Evolutionary conservation across 2,113 vertebrate species (phyloP), one percentile per base, ranked within the genome.

Genomic region (Hippolais icterina): DNA sequence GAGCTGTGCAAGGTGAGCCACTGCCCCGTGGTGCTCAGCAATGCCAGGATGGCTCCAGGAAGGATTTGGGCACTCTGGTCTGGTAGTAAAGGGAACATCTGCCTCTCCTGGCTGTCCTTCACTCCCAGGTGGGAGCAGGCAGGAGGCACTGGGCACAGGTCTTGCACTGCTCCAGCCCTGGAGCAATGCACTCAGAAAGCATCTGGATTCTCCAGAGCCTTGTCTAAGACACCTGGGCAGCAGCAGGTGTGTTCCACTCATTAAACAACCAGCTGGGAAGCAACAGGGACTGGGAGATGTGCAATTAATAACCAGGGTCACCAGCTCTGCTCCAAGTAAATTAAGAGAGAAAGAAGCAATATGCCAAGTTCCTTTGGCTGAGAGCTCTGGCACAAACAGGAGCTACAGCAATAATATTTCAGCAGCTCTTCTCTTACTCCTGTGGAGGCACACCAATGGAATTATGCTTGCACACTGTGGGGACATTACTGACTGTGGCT

Each of bases 91-190:
- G 46, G 59, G 63, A 89, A 20, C 1, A 8, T 25, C 12, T 37
- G 5, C 46, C 85, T 49, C 52, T 83, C 12, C 57, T 85, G 50
- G 17, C 47, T 63, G 63, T 50, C 52, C 75, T 69, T 60, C 20
- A 25, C 23, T 70, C 41, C 68, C 0, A 0, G 23, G 37, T 63
- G 68, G 35, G 28, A 79, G 18, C 19, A 35, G 56, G 66, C 31
- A 64, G 74, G 74, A 41, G 50, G n/a, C 5, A 3, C 1, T 6
- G 22, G 28, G 2, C 15, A 35, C 37, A 31, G 70, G 39, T 60
- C 59, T 72, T 0, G 0, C 0, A 0, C 19, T 0, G 0, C 50
- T 80, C 35, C 79, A 81, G 64, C 46, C 31, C 50, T 0, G 0
- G 41, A 24, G 70, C 1, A 2, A 75, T 5, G 1, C 0, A 1